These are phyloP conservation scores for Typhlichthys subterraneus DNA, from an alignment of 2,797 vertebrate species.

Conservation along the genomic window DNA sequence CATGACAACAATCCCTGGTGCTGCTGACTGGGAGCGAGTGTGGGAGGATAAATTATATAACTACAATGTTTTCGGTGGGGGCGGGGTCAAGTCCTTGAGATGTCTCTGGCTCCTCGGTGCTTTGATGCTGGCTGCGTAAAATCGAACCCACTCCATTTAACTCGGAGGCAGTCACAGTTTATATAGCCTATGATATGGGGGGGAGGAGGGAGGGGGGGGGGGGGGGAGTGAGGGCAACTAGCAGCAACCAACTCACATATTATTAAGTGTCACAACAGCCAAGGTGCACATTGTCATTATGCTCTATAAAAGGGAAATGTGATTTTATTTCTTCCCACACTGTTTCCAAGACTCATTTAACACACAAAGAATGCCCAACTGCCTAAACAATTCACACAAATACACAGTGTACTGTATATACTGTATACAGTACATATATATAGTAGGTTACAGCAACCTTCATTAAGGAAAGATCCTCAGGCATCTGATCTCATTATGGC, in stretches of 20 bases:
- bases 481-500: too few relatives aligned
- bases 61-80: conserved; percentile 52
- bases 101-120: conserved; percentile 49
- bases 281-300: conserved; percentile 41
- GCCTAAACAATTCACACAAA: conserved; percentile 27
- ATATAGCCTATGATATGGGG: conserved; percentile 55
- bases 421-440: background rate
- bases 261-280: conserved; percentile 27
- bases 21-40: conserved; percentile 65
- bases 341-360: conserved; percentile 31
- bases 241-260: conserved; percentile 30
- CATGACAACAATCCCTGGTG: conserved; percentile 74
- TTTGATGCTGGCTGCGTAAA: conserved; percentile 60
- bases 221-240: conserved; percentile 11
- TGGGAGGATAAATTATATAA: conserved; percentile 80
- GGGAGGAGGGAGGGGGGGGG: conserved; percentile 17
- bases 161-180: conserved; percentile 51
- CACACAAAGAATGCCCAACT: conserved; percentile 45
- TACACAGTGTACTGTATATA: conserved; percentile 18
- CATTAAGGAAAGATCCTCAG: too few relatives aligned
- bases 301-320: conserved; percentile 8
- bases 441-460: background rate
- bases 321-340: conserved; percentile 2
- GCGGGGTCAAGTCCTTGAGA: conserved; percentile 51
- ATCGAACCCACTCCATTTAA: conserved; percentile 71